phyloP scores from a whole-genome alignment of 2,113 vertebrate species.

The Sinocyclocheilus grahami region DNA sequence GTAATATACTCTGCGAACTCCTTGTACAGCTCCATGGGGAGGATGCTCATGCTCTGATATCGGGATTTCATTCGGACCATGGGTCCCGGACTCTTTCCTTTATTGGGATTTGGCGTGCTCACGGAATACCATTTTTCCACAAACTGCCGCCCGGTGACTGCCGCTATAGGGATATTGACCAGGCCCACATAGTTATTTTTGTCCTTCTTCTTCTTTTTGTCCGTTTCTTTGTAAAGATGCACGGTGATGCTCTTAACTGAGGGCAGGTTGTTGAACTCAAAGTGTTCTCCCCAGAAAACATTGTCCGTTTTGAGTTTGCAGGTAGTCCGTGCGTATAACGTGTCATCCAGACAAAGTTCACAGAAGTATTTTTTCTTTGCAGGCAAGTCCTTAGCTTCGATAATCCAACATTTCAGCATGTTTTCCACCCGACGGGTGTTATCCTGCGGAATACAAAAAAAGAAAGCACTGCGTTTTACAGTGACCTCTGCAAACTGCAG shows the following conservation, averaged over 20 bases:
- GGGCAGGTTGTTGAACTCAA: conserved; percentile 95
- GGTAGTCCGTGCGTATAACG: conserved; percentile 94
- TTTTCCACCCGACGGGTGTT: conserved; percentile 94
- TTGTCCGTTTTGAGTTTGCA: conserved; percentile 97
- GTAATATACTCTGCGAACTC: conserved; percentile 98
- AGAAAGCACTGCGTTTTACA: background rate
- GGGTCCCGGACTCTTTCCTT: conserved; percentile 84
- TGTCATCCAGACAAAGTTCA: conserved; percentile 94
- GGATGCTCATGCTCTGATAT: conserved; percentile 93
- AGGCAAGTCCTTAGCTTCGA: conserved; percentile 95
- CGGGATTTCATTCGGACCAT: conserved; percentile 93
- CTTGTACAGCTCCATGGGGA: conserved; percentile 99
- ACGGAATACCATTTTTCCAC: conserved; percentile 96
- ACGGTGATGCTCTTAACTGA: conserved; percentile 84
- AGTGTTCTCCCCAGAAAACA: conserved; percentile 98
- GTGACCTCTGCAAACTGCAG: background rate
- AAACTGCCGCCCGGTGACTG: conserved; percentile 89
- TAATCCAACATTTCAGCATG: conserved; percentile 92
- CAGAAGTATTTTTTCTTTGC: conserved; percentile 97
- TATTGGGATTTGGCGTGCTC: conserved; percentile 88
- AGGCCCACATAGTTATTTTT: conserved; percentile 94
- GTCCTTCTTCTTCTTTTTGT: conserved; percentile 98
- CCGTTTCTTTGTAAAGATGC: conserved; percentile 95
- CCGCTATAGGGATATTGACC: conserved; percentile 87
- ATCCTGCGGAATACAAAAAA: conserved; percentile 74